Conservation (phyloP, 2,797 vertebrate species). For the Dipus sagitta region DNA sequence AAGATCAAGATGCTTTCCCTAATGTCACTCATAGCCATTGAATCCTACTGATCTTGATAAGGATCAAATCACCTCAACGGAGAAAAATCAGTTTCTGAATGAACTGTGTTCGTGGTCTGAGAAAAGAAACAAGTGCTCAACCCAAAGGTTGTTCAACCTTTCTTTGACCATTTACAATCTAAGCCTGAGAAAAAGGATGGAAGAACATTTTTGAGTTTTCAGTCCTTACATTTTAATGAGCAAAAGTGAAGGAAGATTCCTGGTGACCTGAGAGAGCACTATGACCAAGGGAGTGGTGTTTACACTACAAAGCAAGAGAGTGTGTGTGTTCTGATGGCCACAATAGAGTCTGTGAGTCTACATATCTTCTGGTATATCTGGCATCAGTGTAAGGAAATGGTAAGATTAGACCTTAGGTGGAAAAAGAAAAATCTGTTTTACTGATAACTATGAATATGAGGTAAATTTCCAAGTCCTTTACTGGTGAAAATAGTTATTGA, state of each 20-base stretch:
- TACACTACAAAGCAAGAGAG: neutral
- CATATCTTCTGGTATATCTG: neutral
- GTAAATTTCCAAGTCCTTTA: neutral
- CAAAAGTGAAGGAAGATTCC: neutral
- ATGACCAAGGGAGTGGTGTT: neutral
- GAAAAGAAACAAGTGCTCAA: neutral
- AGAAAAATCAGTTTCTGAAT: neutral
- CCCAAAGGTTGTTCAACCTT: neutral
- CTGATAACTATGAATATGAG: neutral
- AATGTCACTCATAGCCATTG: neutral
- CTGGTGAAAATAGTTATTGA: neutral
- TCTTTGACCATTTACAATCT: neutral
- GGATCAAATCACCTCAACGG: neutral
- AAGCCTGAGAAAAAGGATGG: neutral
- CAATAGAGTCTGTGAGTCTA: neutral
- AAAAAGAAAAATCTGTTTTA: constrained; percentile 40
- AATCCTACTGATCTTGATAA: neutral
- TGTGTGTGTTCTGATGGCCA: neutral
- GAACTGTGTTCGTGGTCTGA: neutral
- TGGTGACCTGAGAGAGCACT: neutral
- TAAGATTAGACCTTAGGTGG: neutral
- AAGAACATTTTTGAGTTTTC: constrained; percentile 6
- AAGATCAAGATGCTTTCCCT: neutral
- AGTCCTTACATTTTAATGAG: neutral
- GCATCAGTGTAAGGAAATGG: neutral